Base-by-base conservation (phyloP, 1,140 invertebrate genomes). In the Subanguina moxae region DNA sequence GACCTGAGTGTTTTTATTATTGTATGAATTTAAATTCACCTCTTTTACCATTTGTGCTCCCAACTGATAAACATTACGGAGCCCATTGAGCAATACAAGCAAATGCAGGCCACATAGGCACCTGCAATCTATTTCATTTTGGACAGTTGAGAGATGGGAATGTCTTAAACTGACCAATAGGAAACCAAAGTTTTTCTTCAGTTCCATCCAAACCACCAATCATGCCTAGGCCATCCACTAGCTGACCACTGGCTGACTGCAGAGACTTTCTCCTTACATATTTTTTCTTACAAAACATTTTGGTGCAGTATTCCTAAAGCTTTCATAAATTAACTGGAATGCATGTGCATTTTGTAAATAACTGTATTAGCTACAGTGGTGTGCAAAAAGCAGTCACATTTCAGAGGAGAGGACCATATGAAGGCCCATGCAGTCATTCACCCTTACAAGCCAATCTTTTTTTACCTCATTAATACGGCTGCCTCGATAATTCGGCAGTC, bases 111-210 rank as follows among this genome's bases (percentile, higher is more conserved):
- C 28, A 82, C 81, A 62, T 82, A 82, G 28, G 81, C 80, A 57
- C 76, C 76, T 77, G 57, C 68, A 76, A 64, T 15, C 27, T 17
- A 1, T n/a, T 19, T 42, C 11, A n/a, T n/a, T n/a, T n/a, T n/a
- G n/a, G n/a, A n/a, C n/a, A n/a, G n/a, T n/a, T n/a, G n/a, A n/a
- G n/a, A n/a, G n/a, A n/a, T n/a, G 23, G 52, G 19, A 72, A 30
- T 23, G 52, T n/a, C n/a, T n/a, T n/a, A n/a, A n/a, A n/a, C 42
- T 43, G 8, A 66, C 79, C 79, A 28, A 82, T 82, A 23, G 80
- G 80, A 64, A 82, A 82, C 80, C 80, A 82, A 23, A 82, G 66
- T 17, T 81, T 82, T 52, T 80, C 78, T 62, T 80, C 75, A 42
- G 32, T 32, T 15, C 46, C 68, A 38, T 38, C 32, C 17, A 72